phyloP scores from a whole-genome alignment of 2,113 vertebrate genomes.

The Mus pahari region DNA sequence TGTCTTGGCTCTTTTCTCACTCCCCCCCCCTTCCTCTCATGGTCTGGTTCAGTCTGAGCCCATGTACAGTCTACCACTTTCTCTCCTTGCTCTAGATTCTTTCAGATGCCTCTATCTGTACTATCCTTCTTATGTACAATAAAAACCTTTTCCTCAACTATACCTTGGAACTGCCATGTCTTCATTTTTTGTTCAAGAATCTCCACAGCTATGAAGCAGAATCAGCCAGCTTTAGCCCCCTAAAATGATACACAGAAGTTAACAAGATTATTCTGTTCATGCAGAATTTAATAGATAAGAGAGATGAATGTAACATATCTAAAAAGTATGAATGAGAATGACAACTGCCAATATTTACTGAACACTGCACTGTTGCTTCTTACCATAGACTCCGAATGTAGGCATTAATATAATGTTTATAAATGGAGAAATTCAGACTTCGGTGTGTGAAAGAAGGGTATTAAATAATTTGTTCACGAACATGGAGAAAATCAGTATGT shows the following conservation, averaged over 20 bases:
- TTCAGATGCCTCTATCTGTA: neutral
- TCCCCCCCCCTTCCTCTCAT: neutral
- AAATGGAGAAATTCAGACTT: conserved; percentile 39
- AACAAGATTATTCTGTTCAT: neutral
- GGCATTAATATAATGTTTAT: conserved; percentile 4
- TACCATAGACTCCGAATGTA: neutral
- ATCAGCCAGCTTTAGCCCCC: neutral
- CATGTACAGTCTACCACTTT: neutral
- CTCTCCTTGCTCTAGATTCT: neutral
- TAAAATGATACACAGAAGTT: neutral
- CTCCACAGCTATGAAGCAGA: neutral
- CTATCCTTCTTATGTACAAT: neutral
- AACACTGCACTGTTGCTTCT: neutral
- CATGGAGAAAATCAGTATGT: neutral
- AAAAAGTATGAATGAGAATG: neutral
- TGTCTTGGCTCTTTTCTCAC: neutral
- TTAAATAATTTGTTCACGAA: conserved; percentile 16
- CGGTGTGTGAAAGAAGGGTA: fast-evolving
- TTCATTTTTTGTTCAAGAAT: neutral
- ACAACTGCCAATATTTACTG: neutral
- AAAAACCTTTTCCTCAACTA: neutral
- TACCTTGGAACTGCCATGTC: neutral
- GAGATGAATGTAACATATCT: neutral
- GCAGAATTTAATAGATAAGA: neutral
- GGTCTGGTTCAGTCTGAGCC: neutral